Percentiles rank a stretch among this genome's conserved stretches.
Conservation (phyloP, 1,140 invertebrate genomes). For the Phymastichus coffea region DNA sequence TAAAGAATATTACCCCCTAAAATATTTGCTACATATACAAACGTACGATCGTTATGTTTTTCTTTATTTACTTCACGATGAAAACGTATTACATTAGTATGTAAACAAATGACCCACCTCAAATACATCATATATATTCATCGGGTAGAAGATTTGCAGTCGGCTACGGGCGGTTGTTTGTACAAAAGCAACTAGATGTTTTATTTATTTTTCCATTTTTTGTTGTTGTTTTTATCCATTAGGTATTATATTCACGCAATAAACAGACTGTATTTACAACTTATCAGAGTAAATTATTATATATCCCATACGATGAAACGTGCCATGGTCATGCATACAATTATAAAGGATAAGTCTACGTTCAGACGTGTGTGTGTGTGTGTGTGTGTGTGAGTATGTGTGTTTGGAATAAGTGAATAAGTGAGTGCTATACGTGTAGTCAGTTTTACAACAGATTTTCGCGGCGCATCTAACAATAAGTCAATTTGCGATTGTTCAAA, state of each 20-base stretch:
- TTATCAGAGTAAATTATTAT: conserved; percentile 27
- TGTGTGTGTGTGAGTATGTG: not conserved
- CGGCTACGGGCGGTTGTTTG: conserved; percentile 22
- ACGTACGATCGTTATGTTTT: too few species aligned
- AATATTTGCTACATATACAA: too few species aligned
- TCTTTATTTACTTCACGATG: too few species aligned
- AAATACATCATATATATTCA: not conserved
- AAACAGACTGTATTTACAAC: conserved; percentile 28
- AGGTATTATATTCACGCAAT: conserved; percentile 24
- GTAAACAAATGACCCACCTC: too few species aligned
- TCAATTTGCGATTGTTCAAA: conserved; percentile 10
- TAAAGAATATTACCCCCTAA: too few species aligned
- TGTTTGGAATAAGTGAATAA: not conserved
- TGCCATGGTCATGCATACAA: conserved; percentile 25
- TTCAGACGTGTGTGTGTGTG: not conserved
- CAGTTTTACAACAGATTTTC: conserved; percentile 13
- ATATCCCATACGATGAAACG: conserved; percentile 21
- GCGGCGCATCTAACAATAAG: not conserved
- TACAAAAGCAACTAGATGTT: conserved; percentile 26
- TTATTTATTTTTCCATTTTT: conserved; percentile 1
- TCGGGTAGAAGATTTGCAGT: conserved; percentile 8
- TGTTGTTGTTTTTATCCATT: not conserved
- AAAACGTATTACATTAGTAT: too few species aligned
- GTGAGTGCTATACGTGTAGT: conserved; percentile 1
- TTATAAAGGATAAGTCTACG: conserved; percentile 18